These are phyloP conservation scores for Gymnodraco acuticeps DNA, from an alignment of 2,797 vertebrate genomes.

Conservation along the genomic window DNA sequence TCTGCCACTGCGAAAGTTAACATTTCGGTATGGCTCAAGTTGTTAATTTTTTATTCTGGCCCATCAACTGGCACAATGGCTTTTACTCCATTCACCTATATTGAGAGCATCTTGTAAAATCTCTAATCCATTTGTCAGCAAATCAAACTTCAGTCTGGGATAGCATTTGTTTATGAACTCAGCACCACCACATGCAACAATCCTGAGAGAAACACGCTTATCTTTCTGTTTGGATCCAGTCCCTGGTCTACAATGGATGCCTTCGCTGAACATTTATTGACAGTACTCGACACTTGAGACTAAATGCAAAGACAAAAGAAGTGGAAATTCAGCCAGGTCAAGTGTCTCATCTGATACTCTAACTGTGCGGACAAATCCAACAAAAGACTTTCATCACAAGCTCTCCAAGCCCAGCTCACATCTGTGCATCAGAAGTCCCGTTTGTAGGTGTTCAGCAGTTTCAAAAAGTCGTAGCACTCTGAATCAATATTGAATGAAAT, in stretches of 20 bases:
- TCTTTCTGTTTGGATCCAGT: background rate
- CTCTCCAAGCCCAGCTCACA: background rate
- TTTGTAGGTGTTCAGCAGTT: background rate
- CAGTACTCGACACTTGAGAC: slow-evolving; percentile 3
- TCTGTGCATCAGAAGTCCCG: background rate
- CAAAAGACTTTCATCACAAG: background rate
- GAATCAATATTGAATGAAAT: background rate
- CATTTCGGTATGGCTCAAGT: background rate
- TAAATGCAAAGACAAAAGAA: background rate
- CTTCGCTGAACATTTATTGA: background rate
- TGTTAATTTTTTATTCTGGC: background rate
- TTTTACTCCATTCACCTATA: background rate
- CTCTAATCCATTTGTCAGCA: background rate
- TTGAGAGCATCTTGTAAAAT: slow-evolving; percentile 1
- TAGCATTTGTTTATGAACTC: background rate
- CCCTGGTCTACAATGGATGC: background rate
- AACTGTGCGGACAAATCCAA: background rate
- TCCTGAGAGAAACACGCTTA: background rate
- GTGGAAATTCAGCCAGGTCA: too few species aligned
- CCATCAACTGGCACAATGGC: background rate
- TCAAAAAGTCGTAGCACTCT: background rate
- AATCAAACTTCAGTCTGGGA: background rate
- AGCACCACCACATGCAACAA: background rate
- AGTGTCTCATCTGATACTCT: too few species aligned
- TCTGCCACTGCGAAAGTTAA: background rate